Conservation (phyloP, 2,888 invertebrate genomes). For the Odontomyia ornata region DNA sequence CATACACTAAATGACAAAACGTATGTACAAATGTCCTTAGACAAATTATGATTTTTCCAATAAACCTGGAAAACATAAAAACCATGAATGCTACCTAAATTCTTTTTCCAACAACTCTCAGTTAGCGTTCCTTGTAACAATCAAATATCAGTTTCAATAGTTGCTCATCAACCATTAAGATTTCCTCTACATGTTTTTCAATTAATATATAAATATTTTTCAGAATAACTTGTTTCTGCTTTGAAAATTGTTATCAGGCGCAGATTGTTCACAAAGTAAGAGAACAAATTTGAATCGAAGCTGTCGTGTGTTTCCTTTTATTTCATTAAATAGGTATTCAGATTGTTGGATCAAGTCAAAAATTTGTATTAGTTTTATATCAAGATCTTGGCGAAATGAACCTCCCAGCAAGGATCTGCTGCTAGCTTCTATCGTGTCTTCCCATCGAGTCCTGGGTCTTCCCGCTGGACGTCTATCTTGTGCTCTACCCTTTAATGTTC, state of each 20-base stretch:
- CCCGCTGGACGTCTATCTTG: too few species aligned
- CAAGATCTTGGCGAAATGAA: too few species aligned
- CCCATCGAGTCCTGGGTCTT: too few species aligned
- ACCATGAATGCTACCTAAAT: conserved; percentile 58
- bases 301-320: too few species aligned
- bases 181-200: not conserved
- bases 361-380: too few species aligned
- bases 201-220: conserved; percentile 51
- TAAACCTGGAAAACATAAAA: conserved; percentile 58
- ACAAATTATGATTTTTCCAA: conserved; percentile 43
- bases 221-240: conserved; percentile 52
- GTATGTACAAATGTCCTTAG: conserved; percentile 54
- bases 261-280: conserved; percentile 58
- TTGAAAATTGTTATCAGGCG: conserved; percentile 54
- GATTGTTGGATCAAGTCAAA: too few species aligned
- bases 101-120: conserved; percentile 57
- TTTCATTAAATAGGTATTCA: too few species aligned
- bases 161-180: conserved; percentile 12
- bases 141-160: conserved; percentile 53
- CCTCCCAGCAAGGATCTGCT: too few species aligned
- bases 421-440: too few species aligned
- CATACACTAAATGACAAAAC: conserved; percentile 59
- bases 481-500: too few species aligned
- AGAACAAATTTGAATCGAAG: conserved; percentile 52
- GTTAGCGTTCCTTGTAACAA: conserved; percentile 57